These are phyloP conservation scores for Lepidochrysops patricia DNA, from an alignment of 2,888 invertebrate genomes.

Conservation along the genomic window DNA sequence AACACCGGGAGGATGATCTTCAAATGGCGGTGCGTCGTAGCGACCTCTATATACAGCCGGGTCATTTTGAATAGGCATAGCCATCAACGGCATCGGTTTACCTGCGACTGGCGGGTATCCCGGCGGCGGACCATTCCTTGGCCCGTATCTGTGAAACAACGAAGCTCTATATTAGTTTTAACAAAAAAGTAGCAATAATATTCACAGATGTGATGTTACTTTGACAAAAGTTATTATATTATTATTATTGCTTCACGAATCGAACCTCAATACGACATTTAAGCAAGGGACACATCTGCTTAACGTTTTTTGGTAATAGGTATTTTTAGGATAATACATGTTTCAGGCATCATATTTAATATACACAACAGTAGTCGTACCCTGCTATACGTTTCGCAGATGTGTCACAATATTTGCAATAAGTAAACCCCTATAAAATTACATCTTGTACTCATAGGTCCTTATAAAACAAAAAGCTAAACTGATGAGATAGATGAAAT, in stretches of 20 bases:
- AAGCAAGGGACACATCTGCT: too few species aligned
- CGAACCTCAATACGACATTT: conserved; percentile 9
- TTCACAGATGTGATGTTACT: not conserved
- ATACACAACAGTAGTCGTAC: too few species aligned
- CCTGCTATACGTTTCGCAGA: too few species aligned
- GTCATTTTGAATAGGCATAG: conserved; percentile 43
- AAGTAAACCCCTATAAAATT: too few species aligned
- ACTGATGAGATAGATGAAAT: too few species aligned
- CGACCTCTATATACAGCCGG: conserved; percentile 55
- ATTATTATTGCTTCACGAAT: conserved; percentile 4
- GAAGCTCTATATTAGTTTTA: conserved; percentile 4
- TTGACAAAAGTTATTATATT: too few species aligned
- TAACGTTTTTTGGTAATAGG: too few species aligned
- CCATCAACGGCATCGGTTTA: conserved; percentile 51
- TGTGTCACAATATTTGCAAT: too few species aligned
- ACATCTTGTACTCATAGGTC: too few species aligned
- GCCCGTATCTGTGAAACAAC: conserved; percentile 54
- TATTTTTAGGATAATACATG: too few species aligned
- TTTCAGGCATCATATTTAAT: too few species aligned
- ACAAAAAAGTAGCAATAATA: not conserved
- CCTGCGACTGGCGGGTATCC: conserved; percentile 48
- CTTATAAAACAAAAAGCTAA: too few species aligned
- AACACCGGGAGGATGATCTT: conserved; percentile 76
- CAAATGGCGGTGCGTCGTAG: conserved; percentile 64
- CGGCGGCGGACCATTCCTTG: conserved; percentile 49